Conservation (phyloP, 2,113 vertebrate species). For the Pica pica region DNA sequence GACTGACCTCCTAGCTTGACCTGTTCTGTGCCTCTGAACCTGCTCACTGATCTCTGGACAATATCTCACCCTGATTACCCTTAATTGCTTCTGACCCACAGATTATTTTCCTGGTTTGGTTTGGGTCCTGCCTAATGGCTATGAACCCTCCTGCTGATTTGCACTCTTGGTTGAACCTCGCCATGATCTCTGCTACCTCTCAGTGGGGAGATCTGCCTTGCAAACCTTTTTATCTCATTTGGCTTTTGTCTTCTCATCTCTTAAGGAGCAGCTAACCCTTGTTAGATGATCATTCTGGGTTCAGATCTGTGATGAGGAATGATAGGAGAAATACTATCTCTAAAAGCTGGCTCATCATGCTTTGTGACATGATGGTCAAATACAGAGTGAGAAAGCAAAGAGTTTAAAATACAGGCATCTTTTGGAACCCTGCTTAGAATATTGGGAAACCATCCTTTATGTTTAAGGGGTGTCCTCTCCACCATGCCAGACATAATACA, state of each 20-base stretch:
- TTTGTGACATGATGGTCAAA: not conserved
- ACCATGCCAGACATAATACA: accelerated
- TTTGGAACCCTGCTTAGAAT: not conserved
- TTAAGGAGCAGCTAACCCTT: not conserved
- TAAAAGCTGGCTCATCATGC: not conserved
- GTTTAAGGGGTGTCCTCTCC: not conserved
- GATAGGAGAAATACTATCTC: not conserved
- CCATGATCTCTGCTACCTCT: not conserved
- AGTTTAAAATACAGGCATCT: not conserved
- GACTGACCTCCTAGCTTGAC: not conserved
- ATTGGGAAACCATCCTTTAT: not conserved
- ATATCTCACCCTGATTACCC: not conserved
- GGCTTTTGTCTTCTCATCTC: accelerated
- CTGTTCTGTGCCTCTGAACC: not conserved
- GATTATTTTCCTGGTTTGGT: not conserved
- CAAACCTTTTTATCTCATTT: not conserved
- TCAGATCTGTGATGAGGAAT: not conserved
- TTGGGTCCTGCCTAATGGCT: not conserved
- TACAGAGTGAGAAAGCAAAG: not conserved
- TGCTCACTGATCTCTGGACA: not conserved
- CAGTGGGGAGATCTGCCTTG: accelerated
- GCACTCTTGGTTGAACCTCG: not conserved
- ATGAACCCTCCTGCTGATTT: not conserved
- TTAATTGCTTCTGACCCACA: not conserved
- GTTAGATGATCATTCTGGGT: not conserved